A percentile compares a stretch with the other conserved stretches of the same genome.
Conservation (phyloP, 2,888 invertebrate genomes). For the Orthosia incerta region DNA sequence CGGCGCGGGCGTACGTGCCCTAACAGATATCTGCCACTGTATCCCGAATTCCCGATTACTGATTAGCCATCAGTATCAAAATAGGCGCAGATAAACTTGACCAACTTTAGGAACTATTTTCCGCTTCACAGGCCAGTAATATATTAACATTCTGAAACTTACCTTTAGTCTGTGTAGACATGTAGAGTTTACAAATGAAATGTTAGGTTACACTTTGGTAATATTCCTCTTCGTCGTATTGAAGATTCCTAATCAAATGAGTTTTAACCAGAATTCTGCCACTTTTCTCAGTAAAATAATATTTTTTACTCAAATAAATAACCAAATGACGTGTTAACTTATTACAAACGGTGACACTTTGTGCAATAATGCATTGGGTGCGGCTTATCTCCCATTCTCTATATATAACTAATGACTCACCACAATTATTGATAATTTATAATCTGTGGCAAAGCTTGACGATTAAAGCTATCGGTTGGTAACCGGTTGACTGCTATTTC, state of each 20-base stretch:
- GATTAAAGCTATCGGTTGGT: background rate
- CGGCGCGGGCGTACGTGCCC: background rate
- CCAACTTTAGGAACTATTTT: background rate
- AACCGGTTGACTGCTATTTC: background rate
- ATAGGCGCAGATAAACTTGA: background rate
- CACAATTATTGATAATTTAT: background rate
- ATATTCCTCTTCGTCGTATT: no score
- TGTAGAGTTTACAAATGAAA: background rate
- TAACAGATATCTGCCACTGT: background rate
- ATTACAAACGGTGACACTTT: background rate
- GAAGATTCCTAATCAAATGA: no score
- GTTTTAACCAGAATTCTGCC: no score
- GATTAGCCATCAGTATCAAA: no score
- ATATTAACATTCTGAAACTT: background rate
- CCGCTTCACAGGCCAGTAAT: background rate
- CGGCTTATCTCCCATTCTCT: background rate
- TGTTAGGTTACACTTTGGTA: background rate
- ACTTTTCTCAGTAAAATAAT: background rate
- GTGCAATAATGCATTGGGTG: background rate
- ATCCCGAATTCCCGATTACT: no score
- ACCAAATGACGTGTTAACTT: background rate
- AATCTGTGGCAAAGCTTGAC: background rate
- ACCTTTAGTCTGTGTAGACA: background rate
- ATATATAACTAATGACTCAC: background rate
- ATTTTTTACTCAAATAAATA: background rate